Base-by-base conservation (phyloP, 53 echinoderm and acorn worm genomes). In the Astropecten irregularis region DNA sequence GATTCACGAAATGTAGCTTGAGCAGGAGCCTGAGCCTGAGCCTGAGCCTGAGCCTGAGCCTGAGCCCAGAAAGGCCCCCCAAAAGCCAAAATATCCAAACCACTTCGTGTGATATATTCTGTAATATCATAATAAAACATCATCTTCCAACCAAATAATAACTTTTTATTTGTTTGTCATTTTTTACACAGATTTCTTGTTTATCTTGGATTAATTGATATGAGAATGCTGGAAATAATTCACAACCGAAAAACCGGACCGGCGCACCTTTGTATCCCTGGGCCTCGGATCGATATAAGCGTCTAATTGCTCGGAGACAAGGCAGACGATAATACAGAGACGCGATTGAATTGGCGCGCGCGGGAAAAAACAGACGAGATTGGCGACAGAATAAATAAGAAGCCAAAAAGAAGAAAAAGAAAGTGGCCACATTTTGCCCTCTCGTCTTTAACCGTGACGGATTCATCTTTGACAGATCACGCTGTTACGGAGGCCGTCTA, bases 251-350 rank as follows among this genome's bases (percentile, higher is more conserved):
- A 10, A 62, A 62, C 79, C 79, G 60, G 28, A 46, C 28, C 26
- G 46, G 61, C 59, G 56, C 79, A 79, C 79, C 79, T 79, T 79
- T 79, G 79, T 62, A 79, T 79, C 79, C 79, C 61, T 44, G 60
- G 79, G 79, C 79, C 79, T 46, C 79, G 62, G 79, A 61, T 79
- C 79, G 47, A 79, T 79, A 62, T 47, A 30, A 18, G 44, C 61
- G 47, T 79, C 79, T 79, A 79, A 79, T 79, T 79, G 79, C 79
- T 79, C 28, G 31, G 13, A 79, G 79, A 79, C 79, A 79, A 47
- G 79, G 47, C 61, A 44, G 53, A 67, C 68, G 55, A 52, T 67
- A n/a, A 68, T 51, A 53, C 19, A 15, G 73, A 35, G 67, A 53
- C 14, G 68, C 22, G 83, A 68, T 51, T 68, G 68, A 51, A 38